Evolutionary conservation across 2,113 vertebrate species (phyloP), one percentile per base, ranked within the genome.

Genomic region (Nyctibius bracteatus): DNA sequence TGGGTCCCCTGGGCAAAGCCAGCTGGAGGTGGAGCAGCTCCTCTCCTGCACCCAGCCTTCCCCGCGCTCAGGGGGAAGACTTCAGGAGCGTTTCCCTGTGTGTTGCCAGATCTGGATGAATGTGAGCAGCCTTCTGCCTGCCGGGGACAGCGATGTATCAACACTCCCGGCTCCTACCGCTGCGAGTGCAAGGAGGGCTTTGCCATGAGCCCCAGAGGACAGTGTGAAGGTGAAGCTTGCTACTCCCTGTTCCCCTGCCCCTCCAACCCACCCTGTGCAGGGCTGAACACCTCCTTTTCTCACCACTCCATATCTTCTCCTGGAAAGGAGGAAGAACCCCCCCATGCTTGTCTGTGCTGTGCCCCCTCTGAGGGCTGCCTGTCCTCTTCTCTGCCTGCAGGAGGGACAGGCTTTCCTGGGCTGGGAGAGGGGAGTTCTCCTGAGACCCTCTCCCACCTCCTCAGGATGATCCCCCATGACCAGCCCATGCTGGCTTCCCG

Each of bases 131-230:
- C 98, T 39, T 98, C 94, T 55, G 94, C 98, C 92, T 99, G 99
- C 96, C 97, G 30, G n/a, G 97, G 98, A n/a, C 98, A 99, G 22
- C 95, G 23, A 7, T 99, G 99, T 92, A 95, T 98, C 97, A 99
- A 99, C 98, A 99, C 98, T 0, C 98, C 98, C 0, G 99, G 99
- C 57, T 99, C 99, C 10, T 99, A 99, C 97, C 98, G 65, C 96
- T 99, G 99, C 81, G 97, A 99, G 94, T 99, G 99, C 97, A 98
- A 97, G 79, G 95, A 65, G 23, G 99, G 99, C 91, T 99, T 98
- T 78, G 74, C 97, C 96, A 97, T 98, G 98, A 97, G 98, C 63
- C 94, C 91, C 94, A 98, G 97, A 95, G 99, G 98, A 94, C 97
- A 97, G 11, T 99, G 99, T 13, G 98, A 99, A 99, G 99, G 99